Conservation (phyloP, 2,113 vertebrate species). For the Hemiscyllium ocellatum region DNA sequence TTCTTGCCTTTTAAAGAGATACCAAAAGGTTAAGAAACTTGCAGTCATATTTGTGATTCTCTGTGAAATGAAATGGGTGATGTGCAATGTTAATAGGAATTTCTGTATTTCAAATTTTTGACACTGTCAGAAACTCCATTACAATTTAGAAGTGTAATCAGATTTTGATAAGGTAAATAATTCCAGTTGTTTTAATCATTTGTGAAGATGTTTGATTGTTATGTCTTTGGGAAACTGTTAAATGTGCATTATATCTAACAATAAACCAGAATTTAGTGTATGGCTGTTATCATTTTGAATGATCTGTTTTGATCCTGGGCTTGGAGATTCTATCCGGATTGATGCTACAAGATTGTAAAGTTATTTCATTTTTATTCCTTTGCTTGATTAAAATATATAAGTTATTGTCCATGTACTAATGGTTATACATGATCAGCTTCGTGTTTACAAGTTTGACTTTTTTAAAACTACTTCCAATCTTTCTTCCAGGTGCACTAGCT, state of each 20-base stretch:
- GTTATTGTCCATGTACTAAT: neutral
- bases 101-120: neutral
- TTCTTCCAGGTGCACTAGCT: slow-evolving; percentile 74
- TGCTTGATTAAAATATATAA: neutral
- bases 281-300: neutral
- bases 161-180: neutral
- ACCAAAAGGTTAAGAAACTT: neutral
- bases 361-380: neutral
- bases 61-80: neutral
- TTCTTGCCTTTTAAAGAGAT: neutral
- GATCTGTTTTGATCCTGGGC: neutral
- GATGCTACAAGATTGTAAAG: neutral
- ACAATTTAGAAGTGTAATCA: neutral
- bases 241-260: neutral
- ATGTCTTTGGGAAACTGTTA: neutral
- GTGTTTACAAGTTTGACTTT: neutral
- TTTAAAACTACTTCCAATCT: neutral
- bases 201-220: neutral
- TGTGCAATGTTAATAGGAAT: neutral
- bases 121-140: neutral
- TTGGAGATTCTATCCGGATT: neutral
- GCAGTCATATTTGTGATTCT: neutral
- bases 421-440: neutral
- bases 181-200: neutral
- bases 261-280: neutral